These are phyloP conservation scores for Drosophila trapezifrons DNA, from an alignment of 1,140 invertebrate genomes.

Conservation along the genomic window DNA sequence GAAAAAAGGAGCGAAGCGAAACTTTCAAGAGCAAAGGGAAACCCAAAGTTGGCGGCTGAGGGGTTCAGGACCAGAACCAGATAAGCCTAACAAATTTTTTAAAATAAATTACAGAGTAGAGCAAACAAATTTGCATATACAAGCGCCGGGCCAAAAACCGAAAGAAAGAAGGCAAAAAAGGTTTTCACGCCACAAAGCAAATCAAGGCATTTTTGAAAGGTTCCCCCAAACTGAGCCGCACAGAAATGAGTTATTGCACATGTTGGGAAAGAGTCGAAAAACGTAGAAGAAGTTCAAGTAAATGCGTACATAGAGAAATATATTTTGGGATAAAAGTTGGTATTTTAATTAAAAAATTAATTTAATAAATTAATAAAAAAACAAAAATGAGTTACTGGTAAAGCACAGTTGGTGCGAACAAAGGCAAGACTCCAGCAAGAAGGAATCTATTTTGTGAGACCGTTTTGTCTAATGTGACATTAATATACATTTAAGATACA, in stretches of 20 bases:
- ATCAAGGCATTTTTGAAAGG: slow-evolving; percentile 77
- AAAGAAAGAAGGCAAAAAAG: slow-evolving; percentile 32
- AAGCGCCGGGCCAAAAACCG: slow-evolving; percentile 48
- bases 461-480: too few relatives aligned
- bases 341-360: not conserved
- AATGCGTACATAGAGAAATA: slow-evolving; percentile 2
- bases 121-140: slow-evolving; percentile 81
- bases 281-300: slow-evolving; percentile 13
- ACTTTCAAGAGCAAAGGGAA: slow-evolving; percentile 47
- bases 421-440: too few relatives aligned
- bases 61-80: slow-evolving; percentile 47
- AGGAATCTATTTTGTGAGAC: too few relatives aligned
- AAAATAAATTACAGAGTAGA: slow-evolving; percentile 81
- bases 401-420: too few relatives aligned
- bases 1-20: slow-evolving; percentile 16
- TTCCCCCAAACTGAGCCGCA: slow-evolving; percentile 16
- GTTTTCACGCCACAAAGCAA: slow-evolving; percentile 79
- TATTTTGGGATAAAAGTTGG: too few relatives aligned
- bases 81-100: slow-evolving; percentile 82
- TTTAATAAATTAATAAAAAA: too few relatives aligned
- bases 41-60: slow-evolving; percentile 23
- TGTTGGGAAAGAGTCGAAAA: slow-evolving; percentile 31
- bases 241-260: slow-evolving; percentile 80
- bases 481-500: too few relatives aligned
- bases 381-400: not conserved